These are phyloP conservation scores for Chrysomela aeneicollis DNA, from an alignment of 2,888 invertebrate species.

Conservation along the genomic window DNA sequence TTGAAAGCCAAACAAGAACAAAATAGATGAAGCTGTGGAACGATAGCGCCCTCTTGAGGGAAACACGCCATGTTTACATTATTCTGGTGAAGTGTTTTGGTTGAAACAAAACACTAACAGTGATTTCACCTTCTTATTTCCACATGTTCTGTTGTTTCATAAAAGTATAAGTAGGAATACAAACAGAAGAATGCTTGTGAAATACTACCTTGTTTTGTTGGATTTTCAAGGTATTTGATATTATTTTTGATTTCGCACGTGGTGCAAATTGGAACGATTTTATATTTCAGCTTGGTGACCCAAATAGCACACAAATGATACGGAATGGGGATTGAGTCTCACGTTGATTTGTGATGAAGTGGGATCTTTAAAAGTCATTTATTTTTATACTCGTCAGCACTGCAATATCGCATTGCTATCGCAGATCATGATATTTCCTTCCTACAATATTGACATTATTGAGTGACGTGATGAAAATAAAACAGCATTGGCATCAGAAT, in stretches of 20 bases:
- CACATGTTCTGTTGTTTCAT: too few species aligned
- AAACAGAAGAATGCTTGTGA: not conserved
- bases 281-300: not conserved
- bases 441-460: too few species aligned
- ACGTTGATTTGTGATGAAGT: not conserved
- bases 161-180: not conserved
- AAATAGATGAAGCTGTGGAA: too few species aligned
- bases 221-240: not conserved
- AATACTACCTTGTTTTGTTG: not conserved
- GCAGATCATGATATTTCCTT: too few species aligned
- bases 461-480: not conserved
- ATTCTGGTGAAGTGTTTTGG: too few species aligned
- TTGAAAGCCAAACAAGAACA: too few species aligned
- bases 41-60: too few species aligned
- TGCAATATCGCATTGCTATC: not conserved
- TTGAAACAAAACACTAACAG: too few species aligned
- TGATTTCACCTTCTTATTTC: too few species aligned
- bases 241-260: not conserved
- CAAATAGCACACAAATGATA: not conserved
- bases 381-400: not conserved
- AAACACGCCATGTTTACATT: too few species aligned
- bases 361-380: not conserved
- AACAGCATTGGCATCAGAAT: not conserved
- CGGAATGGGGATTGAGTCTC: not conserved
- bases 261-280: not conserved